Conservation (phyloP, 2,888 invertebrate genomes). For the Cecidostiba fungosa region DNA sequence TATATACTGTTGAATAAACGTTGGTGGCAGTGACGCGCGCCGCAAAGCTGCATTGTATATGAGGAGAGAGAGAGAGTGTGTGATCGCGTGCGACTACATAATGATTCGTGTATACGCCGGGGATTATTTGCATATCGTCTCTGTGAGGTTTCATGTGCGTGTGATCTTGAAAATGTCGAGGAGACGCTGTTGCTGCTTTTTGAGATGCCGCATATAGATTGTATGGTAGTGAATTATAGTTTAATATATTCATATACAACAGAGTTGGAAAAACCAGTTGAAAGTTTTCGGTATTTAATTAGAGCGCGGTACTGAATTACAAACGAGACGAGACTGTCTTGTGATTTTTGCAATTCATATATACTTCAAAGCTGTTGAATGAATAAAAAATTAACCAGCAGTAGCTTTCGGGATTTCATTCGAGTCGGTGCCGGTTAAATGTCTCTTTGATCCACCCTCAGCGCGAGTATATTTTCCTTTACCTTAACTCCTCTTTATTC, state of each 20-base stretch:
- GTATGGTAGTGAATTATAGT: too few species aligned
- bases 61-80: not conserved
- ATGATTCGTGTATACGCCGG: not conserved
- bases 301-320: too few species aligned
- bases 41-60: slow-evolving; percentile 8
- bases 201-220: too few species aligned
- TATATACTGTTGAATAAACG: not conserved
- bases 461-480: not conserved
- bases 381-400: not conserved
- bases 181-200: not conserved
- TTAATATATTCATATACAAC: too few species aligned
- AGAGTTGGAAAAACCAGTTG: too few species aligned
- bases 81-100: slow-evolving; percentile 37
- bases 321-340: not conserved
- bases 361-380: not conserved
- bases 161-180: not conserved
- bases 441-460: not conserved
- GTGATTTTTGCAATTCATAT: not conserved
- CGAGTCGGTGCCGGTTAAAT: not conserved
- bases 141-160: not conserved
- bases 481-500: not conserved
- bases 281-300: too few species aligned
- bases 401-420: not conserved
- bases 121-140: not conserved
- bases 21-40: not conserved